phyloP scores from a whole-genome alignment of 1,140 invertebrate species.

The Drosophila micromelanica region DNA sequence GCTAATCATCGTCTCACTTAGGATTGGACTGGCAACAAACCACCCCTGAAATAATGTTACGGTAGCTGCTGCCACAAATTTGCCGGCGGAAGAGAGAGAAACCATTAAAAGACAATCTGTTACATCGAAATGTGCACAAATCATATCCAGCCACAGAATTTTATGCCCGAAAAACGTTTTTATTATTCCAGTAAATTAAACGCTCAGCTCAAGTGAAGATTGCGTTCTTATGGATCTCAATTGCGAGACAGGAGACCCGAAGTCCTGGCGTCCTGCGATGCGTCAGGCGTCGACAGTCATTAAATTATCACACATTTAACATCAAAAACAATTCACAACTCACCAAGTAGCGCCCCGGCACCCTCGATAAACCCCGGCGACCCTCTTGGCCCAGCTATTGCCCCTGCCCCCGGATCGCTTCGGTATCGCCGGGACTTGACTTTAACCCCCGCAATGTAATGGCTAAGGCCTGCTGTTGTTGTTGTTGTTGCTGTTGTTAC shows the following conservation, averaged over 20 bases:
- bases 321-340: slow-evolving; percentile 82
- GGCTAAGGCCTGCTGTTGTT: slow-evolving; percentile 18
- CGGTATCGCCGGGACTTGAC: slow-evolving; percentile 41
- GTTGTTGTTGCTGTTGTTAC: slow-evolving; percentile 54
- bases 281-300: slow-evolving; percentile 80
- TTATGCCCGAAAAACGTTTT: slow-evolving; percentile 81
- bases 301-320: slow-evolving; percentile 84
- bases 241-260: slow-evolving; percentile 20
- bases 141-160: slow-evolving; percentile 69
- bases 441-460: slow-evolving; percentile 64
- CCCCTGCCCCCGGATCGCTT: slow-evolving; percentile 10
- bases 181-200: slow-evolving; percentile 83
- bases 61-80: background rate
- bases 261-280: slow-evolving; percentile 23
- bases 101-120: slow-evolving; percentile 81
- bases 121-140: slow-evolving; percentile 81
- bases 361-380: slow-evolving; percentile 24
- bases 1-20: slow-evolving; percentile 23
- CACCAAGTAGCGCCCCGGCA: slow-evolving; percentile 35
- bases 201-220: slow-evolving; percentile 52
- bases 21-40: slow-evolving; percentile 21
- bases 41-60: slow-evolving; percentile 11
- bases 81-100: background rate
- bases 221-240: slow-evolving; percentile 39
- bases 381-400: slow-evolving; percentile 25